phyloP scores from a whole-genome alignment of 2,113 vertebrate species.

The Mohoua ochrocephala region DNA sequence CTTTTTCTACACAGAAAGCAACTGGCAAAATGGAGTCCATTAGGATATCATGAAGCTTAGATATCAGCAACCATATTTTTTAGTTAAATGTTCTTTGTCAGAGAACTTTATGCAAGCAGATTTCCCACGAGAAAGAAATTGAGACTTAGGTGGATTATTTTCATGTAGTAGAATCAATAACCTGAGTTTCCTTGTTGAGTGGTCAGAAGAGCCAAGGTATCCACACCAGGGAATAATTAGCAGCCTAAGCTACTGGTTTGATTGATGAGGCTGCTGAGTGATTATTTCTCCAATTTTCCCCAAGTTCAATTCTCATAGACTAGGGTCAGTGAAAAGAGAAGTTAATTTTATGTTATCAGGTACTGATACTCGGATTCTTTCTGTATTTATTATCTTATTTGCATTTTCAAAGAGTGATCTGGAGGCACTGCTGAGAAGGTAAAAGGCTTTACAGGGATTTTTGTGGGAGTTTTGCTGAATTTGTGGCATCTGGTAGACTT shows the following conservation, averaged over 20 bases:
- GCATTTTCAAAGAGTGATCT: not conserved
- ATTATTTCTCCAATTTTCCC: constrained; percentile 40
- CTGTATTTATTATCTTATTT: not conserved
- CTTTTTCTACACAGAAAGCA: not conserved
- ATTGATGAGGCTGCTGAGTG: constrained; percentile 50
- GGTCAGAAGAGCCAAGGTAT: constrained; percentile 25
- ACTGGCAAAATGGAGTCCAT: not conserved
- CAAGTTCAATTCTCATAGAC: not conserved
- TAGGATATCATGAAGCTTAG: not conserved
- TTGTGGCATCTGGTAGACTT: constrained; percentile 10
- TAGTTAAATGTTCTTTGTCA: not conserved
- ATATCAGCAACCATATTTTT: not conserved
- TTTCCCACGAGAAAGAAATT: constrained; percentile 12
- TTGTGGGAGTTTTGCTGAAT: constrained; percentile 5
- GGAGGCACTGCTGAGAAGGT: not conserved
- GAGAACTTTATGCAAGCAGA: constrained; percentile 31
- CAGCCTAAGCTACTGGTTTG: constrained; percentile 25
- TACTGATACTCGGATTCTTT: not conserved
- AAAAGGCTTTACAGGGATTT: not conserved
- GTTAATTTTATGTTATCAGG: not conserved
- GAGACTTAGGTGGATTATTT: constrained; percentile 50
- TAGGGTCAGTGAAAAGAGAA: not conserved
- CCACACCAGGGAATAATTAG: constrained; percentile 46
- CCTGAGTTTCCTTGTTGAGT: constrained; percentile 17
- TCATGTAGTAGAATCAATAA: constrained; percentile 34